Conservation (phyloP, 2,113 vertebrate species). For the Podocnemis expansa region DNA sequence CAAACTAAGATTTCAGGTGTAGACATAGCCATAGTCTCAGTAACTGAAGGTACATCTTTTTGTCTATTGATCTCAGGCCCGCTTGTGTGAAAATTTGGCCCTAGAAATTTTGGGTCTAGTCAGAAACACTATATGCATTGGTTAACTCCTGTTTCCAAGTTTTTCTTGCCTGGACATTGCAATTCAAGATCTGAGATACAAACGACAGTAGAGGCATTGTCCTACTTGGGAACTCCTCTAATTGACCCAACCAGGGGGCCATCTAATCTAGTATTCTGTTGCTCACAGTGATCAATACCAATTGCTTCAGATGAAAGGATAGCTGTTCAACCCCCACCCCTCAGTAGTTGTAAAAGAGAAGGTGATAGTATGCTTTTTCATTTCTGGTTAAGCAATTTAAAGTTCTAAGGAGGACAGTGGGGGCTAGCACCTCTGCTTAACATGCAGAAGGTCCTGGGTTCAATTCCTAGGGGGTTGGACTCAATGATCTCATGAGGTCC, state of each 20-base stretch:
- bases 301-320: neutral
- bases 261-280: rapidly evolving
- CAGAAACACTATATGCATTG: neutral
- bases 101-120: neutral
- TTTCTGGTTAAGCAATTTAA: neutral
- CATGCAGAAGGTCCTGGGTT: too few relatives aligned
- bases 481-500: too few relatives aligned
- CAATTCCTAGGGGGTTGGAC: too few relatives aligned
- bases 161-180: neutral
- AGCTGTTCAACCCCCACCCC: neutral
- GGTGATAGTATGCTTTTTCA: rapidly evolving
- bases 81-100: neutral
- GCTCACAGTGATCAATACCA: rapidly evolving
- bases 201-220: neutral
- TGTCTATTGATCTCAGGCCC: rapidly evolving
- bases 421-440: too few relatives aligned
- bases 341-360: neutral
- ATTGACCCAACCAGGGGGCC: neutral
- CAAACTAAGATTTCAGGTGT: too few relatives aligned
- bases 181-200: neutral
- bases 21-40: too few relatives aligned
- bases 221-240: too few relatives aligned
- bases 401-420: neutral
- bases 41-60: neutral
- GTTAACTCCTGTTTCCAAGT: neutral